Conservation (phyloP, 2,797 vertebrate species). For the Phylloscopus collybita region DNA sequence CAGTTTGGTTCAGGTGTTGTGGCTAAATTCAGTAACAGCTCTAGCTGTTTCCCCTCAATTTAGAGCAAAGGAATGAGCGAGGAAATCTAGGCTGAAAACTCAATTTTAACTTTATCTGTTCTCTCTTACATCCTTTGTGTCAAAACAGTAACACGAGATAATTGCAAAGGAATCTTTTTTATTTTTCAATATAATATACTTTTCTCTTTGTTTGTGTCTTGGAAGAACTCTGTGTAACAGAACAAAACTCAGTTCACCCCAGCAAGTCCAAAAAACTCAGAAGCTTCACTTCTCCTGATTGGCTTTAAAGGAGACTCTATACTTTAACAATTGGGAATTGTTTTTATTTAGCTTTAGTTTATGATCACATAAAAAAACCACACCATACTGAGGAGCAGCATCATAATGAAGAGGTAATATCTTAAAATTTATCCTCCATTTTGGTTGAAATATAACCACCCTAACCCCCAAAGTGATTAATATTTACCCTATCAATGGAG, state of each 20-base stretch:
- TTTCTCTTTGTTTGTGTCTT: neutral
- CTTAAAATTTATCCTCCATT: neutral
- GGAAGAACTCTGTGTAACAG: neutral
- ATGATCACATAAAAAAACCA: neutral
- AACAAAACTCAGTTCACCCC: neutral
- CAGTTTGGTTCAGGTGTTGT: neutral
- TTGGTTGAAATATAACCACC: neutral
- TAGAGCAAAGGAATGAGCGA: neutral
- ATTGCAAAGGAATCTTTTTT: neutral
- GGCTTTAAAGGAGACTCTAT: neutral
- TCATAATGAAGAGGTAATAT: neutral
- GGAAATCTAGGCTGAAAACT: neutral
- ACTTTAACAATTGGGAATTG: neutral
- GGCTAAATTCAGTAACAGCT: neutral
- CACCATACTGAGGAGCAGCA: neutral
- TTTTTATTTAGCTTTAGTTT: neutral
- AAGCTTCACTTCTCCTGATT: neutral
- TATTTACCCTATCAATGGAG: neutral
- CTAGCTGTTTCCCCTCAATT: accelerated
- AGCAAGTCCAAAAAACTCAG: neutral
- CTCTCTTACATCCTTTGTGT: neutral
- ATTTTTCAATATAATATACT: neutral
- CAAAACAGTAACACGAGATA: neutral
- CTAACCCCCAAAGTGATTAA: neutral
- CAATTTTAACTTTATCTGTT: neutral